These are phyloP conservation scores for Pogonophryne albipinna DNA, from an alignment of 2,797 vertebrate species.

Conservation along the genomic window DNA sequence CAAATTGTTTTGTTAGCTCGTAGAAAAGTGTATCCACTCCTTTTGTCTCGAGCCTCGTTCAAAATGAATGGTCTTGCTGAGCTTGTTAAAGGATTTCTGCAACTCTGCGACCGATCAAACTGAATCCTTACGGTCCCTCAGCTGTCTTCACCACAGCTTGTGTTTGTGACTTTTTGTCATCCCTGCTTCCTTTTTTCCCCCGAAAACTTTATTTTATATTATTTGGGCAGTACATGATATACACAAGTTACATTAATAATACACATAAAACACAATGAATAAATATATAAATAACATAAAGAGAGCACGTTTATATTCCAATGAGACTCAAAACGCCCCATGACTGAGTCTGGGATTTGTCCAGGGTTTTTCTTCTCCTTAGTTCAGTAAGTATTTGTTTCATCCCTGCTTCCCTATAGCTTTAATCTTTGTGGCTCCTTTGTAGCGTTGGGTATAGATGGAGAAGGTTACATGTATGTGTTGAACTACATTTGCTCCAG, in stretches of 20 bases:
- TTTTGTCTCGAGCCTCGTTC: constrained; percentile 40
- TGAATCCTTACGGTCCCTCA: constrained; percentile 35
- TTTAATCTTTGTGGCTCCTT: constrained; percentile 37
- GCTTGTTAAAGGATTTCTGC: constrained; percentile 54
- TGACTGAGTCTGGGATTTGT: no score
- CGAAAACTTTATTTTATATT: no score
- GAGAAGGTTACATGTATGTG: constrained; percentile 22
- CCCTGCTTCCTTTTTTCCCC: no score
- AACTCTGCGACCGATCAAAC: constrained; percentile 54
- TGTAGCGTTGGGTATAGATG: constrained; percentile 8
- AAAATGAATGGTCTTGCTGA: constrained; percentile 25
- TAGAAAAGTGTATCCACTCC: constrained; percentile 10
- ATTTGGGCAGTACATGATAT: no score
- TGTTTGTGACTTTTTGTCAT: constrained; percentile 33
- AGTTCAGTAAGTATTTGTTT: no score
- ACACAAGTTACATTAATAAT: no score
- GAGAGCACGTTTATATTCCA: no score
- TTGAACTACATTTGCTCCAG: constrained; percentile 26
- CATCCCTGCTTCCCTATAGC: constrained; percentile 8
- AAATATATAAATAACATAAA: no score
- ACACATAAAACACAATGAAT: no score
- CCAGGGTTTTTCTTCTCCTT: no score
- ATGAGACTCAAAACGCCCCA: no score
- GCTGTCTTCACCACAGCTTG: constrained; percentile 27
- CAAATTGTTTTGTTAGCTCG: constrained; percentile 21